Conservation (phyloP, 2,888 invertebrate species). For the Branchellion lobata region DNA sequence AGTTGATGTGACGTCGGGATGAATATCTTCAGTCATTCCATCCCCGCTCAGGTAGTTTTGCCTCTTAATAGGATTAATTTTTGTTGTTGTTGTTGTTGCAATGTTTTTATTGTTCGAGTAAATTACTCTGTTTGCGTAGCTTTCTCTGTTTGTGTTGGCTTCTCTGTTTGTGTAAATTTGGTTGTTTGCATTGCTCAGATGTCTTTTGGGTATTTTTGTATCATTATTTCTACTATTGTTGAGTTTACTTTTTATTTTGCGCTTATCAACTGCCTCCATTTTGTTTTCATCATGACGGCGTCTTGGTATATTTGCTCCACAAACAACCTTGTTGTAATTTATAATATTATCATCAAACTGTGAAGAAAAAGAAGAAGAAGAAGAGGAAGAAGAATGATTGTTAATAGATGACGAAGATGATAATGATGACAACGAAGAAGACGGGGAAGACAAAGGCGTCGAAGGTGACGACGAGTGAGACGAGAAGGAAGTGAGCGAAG, state of each 20-base stretch:
- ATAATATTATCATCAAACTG: background rate
- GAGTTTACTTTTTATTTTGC: too few species aligned
- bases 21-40: too few species aligned
- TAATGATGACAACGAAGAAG: background rate
- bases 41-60: too few species aligned
- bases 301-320: background rate
- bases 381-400: background rate
- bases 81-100: background rate
- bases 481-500: background rate
- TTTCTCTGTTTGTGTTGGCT: too few species aligned
- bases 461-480: background rate
- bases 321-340: background rate
- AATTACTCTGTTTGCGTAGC: too few species aligned
- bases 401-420: background rate
- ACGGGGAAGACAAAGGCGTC: background rate
- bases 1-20: background rate
- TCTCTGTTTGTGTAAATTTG: too few species aligned
- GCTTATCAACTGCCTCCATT: background rate
- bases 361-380: background rate
- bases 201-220: too few species aligned
- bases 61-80: too few species aligned
- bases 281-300: background rate
- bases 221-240: too few species aligned
- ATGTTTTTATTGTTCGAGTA: background rate
- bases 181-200: too few species aligned